Evolutionary conservation across 53 echinoderm and acorn worm species (phyloP).

Genomic region (Arbacia lixula): DNA sequence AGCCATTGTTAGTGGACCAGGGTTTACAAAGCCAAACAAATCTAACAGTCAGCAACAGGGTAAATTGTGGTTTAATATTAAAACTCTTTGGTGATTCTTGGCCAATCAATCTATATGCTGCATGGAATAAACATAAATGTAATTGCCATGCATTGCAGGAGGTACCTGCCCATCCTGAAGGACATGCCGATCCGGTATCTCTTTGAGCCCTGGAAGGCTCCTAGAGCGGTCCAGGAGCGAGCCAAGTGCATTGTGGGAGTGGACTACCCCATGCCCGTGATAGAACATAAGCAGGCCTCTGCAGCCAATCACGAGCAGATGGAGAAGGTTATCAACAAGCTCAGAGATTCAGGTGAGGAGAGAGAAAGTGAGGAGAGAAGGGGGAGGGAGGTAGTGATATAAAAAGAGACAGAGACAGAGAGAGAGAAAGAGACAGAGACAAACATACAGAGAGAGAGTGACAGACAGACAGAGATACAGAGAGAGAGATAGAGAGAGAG

Average conservation of each 20-base stretch:
- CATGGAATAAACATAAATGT: too few species aligned
- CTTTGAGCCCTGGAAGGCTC: slow-evolving; percentile 92
- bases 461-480: neutral
- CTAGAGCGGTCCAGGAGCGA: slow-evolving; percentile 77
- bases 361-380: neutral
- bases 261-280: slow-evolving; percentile 86
- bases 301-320: slow-evolving; percentile 77
- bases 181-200: slow-evolving; percentile 87
- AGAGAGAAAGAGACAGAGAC: neutral
- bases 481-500: too few species aligned
- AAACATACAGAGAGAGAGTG: neutral
- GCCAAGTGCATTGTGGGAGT: slow-evolving; percentile 91
- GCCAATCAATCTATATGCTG: too few species aligned
- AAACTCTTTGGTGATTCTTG: neutral
- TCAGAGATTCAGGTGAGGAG: slow-evolving; percentile 71
- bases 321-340: slow-evolving; percentile 67
- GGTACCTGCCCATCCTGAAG: slow-evolving; percentile 76
- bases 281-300: slow-evolving; percentile 73
- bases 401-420: neutral
- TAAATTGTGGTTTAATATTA: neutral
- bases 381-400: neutral
- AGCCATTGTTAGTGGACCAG: too few species aligned
- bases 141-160: slow-evolving; percentile 48
- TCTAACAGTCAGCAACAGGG: too few species aligned
- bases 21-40: too few species aligned